phyloP scores from a whole-genome alignment of 2,797 vertebrate species.

The Manis crassicaudata region DNA sequence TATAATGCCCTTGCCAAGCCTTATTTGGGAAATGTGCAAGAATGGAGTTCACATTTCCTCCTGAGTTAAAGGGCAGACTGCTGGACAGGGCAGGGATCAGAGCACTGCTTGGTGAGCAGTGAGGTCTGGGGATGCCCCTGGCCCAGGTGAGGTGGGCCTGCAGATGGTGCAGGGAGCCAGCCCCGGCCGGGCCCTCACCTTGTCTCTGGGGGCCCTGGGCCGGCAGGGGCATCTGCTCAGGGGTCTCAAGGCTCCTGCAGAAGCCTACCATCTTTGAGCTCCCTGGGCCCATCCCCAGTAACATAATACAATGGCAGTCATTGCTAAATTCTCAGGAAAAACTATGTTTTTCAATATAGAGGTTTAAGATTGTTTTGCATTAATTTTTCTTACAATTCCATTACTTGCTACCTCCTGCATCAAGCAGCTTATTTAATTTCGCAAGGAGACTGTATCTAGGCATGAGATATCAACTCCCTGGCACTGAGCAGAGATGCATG shows the following conservation, averaged over 20 bases:
- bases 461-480: too few relatives aligned
- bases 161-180: fast-evolving
- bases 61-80: too few relatives aligned
- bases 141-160: fast-evolving
- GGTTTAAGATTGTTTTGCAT: neutral
- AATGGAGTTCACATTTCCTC: neutral
- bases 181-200: neutral
- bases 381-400: neutral
- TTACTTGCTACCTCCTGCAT: neutral
- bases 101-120: too few relatives aligned
- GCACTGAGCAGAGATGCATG: neutral
- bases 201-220: neutral
- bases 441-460: neutral
- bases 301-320: too few relatives aligned
- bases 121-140: too few relatives aligned
- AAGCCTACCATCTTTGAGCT: neutral
- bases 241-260: neutral
- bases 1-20: too few relatives aligned
- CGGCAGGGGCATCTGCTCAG: too few relatives aligned
- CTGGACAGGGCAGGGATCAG: too few relatives aligned
- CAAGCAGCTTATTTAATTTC: neutral
- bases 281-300: neutral
- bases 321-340: neutral
- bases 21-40: too few relatives aligned
- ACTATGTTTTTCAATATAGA: neutral